These are phyloP conservation scores for Orthonyx spaldingii DNA, from an alignment of 2,113 vertebrate species.

Conservation along the genomic window DNA sequence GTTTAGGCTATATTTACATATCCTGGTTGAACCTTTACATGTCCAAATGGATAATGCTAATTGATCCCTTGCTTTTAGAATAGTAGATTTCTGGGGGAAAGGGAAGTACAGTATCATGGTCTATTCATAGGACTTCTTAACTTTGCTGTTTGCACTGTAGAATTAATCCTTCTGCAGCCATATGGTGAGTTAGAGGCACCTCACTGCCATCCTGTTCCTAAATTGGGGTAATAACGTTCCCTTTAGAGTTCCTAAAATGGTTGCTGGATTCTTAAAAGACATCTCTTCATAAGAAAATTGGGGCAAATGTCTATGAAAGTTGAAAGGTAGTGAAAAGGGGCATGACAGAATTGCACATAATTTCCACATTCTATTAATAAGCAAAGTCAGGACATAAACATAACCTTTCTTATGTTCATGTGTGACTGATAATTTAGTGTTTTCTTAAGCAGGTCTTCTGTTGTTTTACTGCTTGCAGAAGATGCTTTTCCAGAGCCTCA, in stretches of 20 bases:
- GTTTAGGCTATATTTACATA: background rate
- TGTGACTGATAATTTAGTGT: background rate
- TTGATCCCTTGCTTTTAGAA: conserved; percentile 35
- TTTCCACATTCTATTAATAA: background rate
- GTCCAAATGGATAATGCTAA: background rate
- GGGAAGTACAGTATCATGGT: background rate
- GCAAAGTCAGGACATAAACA: background rate
- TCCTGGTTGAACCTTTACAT: background rate
- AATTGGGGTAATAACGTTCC: background rate
- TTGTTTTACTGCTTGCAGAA: background rate
- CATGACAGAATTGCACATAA: background rate
- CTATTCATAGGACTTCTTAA: background rate
- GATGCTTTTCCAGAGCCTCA: background rate
- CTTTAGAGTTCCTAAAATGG: background rate
- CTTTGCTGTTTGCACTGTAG: background rate
- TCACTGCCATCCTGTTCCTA: background rate
- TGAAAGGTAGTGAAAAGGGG: background rate
- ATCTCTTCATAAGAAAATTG: background rate
- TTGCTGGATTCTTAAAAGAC: background rate
- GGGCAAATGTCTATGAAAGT: background rate
- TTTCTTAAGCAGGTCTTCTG: background rate
- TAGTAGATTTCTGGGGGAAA: conserved; percentile 25
- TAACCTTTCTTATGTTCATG: background rate
- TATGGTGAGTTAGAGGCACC: background rate
- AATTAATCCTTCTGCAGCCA: background rate